Base-by-base conservation (phyloP, 1,140 invertebrate species). In the Apis florea region DNA sequence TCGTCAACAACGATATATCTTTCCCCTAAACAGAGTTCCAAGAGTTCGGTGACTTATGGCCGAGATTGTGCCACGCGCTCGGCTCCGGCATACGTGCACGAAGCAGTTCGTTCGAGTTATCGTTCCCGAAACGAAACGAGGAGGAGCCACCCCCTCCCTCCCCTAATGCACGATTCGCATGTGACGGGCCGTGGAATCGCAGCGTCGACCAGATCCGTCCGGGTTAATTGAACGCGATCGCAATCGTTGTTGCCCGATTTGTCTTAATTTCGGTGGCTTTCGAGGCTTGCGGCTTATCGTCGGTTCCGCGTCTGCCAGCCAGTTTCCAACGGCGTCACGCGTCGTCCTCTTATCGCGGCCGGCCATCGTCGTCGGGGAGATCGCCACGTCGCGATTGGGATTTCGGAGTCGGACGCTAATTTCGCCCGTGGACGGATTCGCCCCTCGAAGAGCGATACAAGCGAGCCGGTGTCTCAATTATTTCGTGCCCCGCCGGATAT, bases 121-220 rank as follows among this genome's bases (percentile, higher is more conserved):
- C 86, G 86, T 69, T 61, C 64, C 69, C 78, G 70, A 77, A 81
- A 88, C 83, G 85, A 84, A 82, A 84, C 84, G 84, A 67, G 68
- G 77, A 61, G 21, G 53, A 72, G 79, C 64, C 72, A 82, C 56
- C 63, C 31, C 5, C 31, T 4, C 31, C 31, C n/a, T n/a, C 6
- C 73, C 69, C 77, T 89, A 89, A 89, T 89, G 88, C 79, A 67
- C 88, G 79, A 85, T 86, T 89, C 73, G 88, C 88, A 89, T 89
- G 88, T 84, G 87, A 56, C 58, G 53, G 76, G 15, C 19, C 53
- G 56, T 12, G 67, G 79, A 83, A 83, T 83, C 85, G 68, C 80
- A 40, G 31, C 31, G 26, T 1, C 31, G 12, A 24, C 40, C 19
- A 17, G 80, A 77, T 84, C 56, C 80, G 73, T 68, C 63, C 56